Evolutionary conservation across 64 coral and sea anemone genomes (phyloP), one percentile per base, ranked within the genome.

Genomic region (Pocillopora verrucosa): DNA sequence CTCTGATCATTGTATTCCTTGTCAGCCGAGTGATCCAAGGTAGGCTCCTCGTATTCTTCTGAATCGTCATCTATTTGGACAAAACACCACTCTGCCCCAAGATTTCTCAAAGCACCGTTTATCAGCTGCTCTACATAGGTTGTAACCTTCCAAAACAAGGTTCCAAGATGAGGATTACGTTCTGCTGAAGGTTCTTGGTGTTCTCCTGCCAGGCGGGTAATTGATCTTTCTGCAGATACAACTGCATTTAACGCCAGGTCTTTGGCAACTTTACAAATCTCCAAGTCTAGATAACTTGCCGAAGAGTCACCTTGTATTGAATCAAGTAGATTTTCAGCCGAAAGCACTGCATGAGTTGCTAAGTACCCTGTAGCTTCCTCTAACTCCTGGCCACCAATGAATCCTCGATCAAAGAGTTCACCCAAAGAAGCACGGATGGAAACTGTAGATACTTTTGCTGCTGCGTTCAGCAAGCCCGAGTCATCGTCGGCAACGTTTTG

Each of bases 321-420:
- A 38, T 93, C 84, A 5, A 91, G 61, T 38, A 92, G 87, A 19
- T 78, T 64, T 59, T 91, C 63, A 72, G 92, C 95, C 37, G 95
- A 97, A 10, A 91, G 56, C 59, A 97, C 58, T 60, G 95, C 91
- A 78, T 85, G 91, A 77, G 90, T 91, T 5, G 95, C 95, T 22
- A 97, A 57, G 72, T 85, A 57, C 13, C 38, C 65, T 85, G 82
- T 85, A 22, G 82, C 82, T 72, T 85, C 82, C 5, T 85, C 82
- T 38, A 85, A 72, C 82, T 85, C 64, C 14, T 26, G 35, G 14
- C 64, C 65, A 0, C 65, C 82, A 26, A 85, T 41, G 13, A 85
- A 85, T 5, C 82, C 82, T 16, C 64, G 82, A 72, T 85, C 82
- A 85, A 85, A 85, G 22, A 85, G 64, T 41, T 85, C 64, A 5